Percentiles rank a stretch among this genome's conserved stretches.
These are phyloP conservation scores for Chanos chanos DNA, from an alignment of 2,797 vertebrate species.

Conservation along the genomic window DNA sequence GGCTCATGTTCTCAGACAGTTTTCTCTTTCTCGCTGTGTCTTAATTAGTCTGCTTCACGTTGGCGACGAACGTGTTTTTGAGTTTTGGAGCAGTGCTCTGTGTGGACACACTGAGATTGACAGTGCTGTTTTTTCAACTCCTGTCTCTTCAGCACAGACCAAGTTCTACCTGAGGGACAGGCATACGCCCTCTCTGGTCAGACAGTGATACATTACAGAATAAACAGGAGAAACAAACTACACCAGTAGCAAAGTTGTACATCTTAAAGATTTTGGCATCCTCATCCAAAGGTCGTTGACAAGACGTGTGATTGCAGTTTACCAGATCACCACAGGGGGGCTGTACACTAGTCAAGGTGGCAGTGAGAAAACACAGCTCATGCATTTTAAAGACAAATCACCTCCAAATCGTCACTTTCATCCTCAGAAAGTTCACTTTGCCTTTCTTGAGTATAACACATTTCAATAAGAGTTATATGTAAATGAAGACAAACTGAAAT, in stretches of 20 bases:
- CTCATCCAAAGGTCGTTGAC: background rate
- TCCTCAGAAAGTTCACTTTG: too few species aligned
- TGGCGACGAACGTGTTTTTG: too few species aligned
- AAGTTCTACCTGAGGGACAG: too few species aligned
- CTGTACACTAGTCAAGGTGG: slow-evolving; percentile 16
- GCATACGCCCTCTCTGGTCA: too few species aligned
- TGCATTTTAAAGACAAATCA: background rate
- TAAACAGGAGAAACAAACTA: too few species aligned
- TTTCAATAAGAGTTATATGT: too few species aligned
- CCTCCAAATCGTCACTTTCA: too few species aligned
- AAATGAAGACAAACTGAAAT: too few species aligned
- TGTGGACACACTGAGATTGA: background rate
- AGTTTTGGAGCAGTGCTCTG: too few species aligned
- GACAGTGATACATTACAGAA: too few species aligned
- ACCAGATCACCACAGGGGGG: slow-evolving; percentile 51
- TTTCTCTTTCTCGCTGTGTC: slow-evolving; percentile 14
- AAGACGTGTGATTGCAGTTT: background rate
- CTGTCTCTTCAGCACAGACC: too few species aligned
- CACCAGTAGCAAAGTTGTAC: slow-evolving; percentile 4
- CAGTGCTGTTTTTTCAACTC: background rate
- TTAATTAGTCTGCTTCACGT: slow-evolving; percentile 35
- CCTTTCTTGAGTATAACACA: too few species aligned
- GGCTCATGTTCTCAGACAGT: slow-evolving; percentile 26
- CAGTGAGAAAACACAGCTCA: background rate
- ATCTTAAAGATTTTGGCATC: slow-evolving; percentile 1